Percentiles rank a stretch among this genome's conserved stretches.
phyloP scores from a whole-genome alignment of 2,113 vertebrate genomes.

The Alexandromys fortis region DNA sequence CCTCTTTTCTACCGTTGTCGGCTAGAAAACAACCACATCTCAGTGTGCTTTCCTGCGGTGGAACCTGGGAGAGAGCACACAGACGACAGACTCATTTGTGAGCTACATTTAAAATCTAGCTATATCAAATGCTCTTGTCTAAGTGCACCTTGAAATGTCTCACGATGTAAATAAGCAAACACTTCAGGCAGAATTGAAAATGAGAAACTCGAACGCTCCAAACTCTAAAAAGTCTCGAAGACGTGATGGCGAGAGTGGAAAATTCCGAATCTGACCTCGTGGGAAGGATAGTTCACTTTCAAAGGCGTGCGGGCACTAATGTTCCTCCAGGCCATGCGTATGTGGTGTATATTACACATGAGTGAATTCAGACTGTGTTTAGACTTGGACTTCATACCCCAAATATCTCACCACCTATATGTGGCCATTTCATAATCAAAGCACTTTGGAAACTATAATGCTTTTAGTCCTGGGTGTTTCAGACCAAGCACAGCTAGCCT shows the following conservation, averaged over 20 bases:
- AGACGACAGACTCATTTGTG: not conserved
- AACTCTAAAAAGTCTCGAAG: not conserved
- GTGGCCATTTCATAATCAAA: not conserved
- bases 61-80: not conserved
- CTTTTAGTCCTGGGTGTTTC: not conserved
- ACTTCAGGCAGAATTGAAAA: not conserved
- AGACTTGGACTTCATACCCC: not conserved
- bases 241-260: no score
- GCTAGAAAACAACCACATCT: not conserved
- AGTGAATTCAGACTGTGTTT: not conserved
- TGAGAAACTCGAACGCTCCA: not conserved
- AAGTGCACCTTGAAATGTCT: constrained; percentile 21
- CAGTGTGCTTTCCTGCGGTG: not conserved
- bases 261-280: not conserved
- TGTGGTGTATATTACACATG: not conserved
- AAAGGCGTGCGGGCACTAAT: not conserved
- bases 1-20: not conserved
- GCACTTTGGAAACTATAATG: not conserved
- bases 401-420: not conserved
- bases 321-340: not conserved
- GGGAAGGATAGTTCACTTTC: not conserved
- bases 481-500: not conserved
- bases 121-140: not conserved
- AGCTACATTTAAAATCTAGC: constrained; percentile 7
- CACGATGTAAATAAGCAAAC: not conserved